Percentiles rank a stretch among this genome's conserved stretches.
These are phyloP conservation scores for Setipinna tenuifilis DNA, from an alignment of 2,797 vertebrate genomes.

Conservation along the genomic window DNA sequence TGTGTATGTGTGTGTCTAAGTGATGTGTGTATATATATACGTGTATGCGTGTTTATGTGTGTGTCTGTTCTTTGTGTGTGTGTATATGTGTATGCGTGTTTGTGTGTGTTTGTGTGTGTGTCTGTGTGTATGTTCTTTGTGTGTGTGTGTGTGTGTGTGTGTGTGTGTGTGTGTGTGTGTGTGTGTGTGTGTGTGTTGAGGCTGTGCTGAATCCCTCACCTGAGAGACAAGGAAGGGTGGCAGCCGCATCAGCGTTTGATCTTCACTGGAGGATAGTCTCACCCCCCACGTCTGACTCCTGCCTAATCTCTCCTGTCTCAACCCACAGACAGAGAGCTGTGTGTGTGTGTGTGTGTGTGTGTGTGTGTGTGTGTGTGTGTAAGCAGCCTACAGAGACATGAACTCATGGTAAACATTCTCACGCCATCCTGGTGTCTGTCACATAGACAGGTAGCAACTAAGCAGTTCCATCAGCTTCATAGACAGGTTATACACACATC, in stretches of 20 bases:
- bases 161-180: not conserved
- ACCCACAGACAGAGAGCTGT: constrained; percentile 45
- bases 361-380: constrained; percentile 56
- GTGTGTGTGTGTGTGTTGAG: constrained; percentile 18
- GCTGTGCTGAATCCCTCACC: constrained; percentile 37
- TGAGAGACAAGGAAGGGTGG: constrained; percentile 42
- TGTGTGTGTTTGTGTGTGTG: too few relatives aligned
- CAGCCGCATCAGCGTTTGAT: constrained; percentile 46
- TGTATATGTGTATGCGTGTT: too few relatives aligned
- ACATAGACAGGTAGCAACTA: not conserved
- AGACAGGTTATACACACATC: not conserved
- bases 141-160: too few relatives aligned
- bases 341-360: constrained; percentile 59
- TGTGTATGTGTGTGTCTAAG: too few relatives aligned
- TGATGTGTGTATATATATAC: too few relatives aligned
- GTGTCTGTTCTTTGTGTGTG: too few relatives aligned
- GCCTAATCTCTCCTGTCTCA: constrained; percentile 66
- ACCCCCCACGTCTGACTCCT: constrained; percentile 60
- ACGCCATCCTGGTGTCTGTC: not conserved
- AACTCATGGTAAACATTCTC: constrained; percentile 29
- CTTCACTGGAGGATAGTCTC: constrained; percentile 49
- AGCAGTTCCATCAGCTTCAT: not conserved
- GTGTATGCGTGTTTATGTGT: too few relatives aligned
- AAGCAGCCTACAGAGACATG: constrained; percentile 33
- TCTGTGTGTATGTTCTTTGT: not conserved